Conservation (phyloP, 2,888 invertebrate species). For the Erpobdella octoculata region DNA sequence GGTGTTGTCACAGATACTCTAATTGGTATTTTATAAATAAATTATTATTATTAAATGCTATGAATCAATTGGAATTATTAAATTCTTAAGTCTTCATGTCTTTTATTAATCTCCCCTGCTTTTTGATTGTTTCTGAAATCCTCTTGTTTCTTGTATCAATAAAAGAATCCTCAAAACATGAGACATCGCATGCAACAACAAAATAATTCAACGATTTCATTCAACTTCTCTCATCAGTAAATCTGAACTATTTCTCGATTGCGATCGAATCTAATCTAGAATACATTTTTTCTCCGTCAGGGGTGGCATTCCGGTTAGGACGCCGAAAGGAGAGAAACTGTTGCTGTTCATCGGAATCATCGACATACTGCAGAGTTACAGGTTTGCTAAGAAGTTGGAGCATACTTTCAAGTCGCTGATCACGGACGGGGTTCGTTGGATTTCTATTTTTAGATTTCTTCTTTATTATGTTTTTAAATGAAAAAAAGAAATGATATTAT, state of each 20-base stretch:
- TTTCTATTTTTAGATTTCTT: background rate
- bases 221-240: too few species aligned
- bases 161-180: too few species aligned
- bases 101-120: background rate
- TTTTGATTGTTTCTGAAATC: too few species aligned
- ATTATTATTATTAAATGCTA: too few species aligned
- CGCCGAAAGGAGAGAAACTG: constrained; percentile 87
- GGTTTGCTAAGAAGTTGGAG: constrained; percentile 92
- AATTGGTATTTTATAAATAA: too few species aligned
- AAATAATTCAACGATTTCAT: too few species aligned
- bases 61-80: background rate
- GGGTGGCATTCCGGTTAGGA: constrained; percentile 93
- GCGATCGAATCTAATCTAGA: too few species aligned
- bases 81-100: background rate
- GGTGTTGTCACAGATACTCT: too few species aligned
- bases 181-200: too few species aligned
- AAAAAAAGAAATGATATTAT: background rate
- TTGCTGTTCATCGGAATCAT: constrained; percentile 92
- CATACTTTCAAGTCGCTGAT: constrained; percentile 98
- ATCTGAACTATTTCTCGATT: too few species aligned
- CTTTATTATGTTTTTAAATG: background rate
- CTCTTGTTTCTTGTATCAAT: too few species aligned
- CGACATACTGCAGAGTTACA: constrained; percentile 95
- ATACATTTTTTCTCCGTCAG: constrained; percentile 57
- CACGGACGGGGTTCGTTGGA: constrained; percentile 63